Percentiles rank a stretch among this genome's conserved stretches.
Conservation (phyloP, 2,113 vertebrate genomes). For the Pituophis catenifer region DNA sequence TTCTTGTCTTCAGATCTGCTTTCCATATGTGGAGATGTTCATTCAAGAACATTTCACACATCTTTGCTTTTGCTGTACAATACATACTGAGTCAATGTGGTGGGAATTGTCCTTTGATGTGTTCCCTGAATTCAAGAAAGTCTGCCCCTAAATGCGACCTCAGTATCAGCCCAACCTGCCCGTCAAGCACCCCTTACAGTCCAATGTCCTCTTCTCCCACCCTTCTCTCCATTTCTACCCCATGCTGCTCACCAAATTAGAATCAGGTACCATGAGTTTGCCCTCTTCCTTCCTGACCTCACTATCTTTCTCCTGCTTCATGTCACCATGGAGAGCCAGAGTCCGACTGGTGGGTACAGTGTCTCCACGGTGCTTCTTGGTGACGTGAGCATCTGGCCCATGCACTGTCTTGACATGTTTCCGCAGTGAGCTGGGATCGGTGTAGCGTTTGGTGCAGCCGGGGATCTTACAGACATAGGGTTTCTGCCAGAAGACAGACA, state of each 20-base stretch:
- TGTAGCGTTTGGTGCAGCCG: conserved; percentile 95
- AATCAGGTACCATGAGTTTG: conserved; percentile 84
- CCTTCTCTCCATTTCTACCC: neutral
- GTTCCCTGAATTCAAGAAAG: neutral
- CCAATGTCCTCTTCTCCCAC: neutral
- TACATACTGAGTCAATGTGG: neutral
- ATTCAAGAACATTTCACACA: neutral
- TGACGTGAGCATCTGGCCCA: conserved; percentile 93
- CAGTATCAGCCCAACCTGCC: neutral
- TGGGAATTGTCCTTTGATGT: neutral
- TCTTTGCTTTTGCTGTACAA: neutral
- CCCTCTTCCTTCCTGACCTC: conserved; percentile 82
- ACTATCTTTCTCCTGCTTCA: conserved; percentile 80
- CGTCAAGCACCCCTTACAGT: neutral
- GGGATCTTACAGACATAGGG: conserved; percentile 96
- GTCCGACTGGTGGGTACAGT: conserved; percentile 69
- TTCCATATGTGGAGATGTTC: neutral
- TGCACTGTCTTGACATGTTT: conserved; percentile 97
- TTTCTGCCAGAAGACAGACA: conserved; percentile 74
- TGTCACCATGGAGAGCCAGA: conserved; percentile 56
- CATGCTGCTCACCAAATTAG: conserved; percentile 73
- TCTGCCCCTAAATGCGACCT: neutral
- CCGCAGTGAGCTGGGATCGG: conserved; percentile 92
- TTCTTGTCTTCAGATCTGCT: neutral
- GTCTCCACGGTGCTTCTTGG: conserved; percentile 93